A percentile compares a stretch with the other conserved stretches of the same genome.
These are phyloP conservation scores for Malurus alboscapulatus DNA, from an alignment of 2,113 vertebrate genomes.

Conservation along the genomic window DNA sequence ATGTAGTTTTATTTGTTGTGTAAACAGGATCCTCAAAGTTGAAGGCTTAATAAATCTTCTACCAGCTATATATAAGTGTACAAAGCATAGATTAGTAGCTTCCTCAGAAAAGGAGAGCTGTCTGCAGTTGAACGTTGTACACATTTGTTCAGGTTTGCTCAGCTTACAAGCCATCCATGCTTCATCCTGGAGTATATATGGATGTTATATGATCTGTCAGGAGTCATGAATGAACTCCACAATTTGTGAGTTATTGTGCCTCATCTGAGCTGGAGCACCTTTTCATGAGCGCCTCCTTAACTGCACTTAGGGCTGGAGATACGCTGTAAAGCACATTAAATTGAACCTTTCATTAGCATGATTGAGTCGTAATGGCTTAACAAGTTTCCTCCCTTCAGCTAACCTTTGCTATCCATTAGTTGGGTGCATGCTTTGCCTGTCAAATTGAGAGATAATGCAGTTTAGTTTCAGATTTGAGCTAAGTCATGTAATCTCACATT, in stretches of 20 bases:
- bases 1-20: not conserved
- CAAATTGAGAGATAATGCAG: slow-evolving; percentile 11
- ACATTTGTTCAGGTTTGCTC: not conserved
- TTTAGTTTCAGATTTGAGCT: slow-evolving; percentile 8
- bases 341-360: slow-evolving; percentile 38
- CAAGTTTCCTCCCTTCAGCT: slow-evolving; percentile 38
- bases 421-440: not conserved
- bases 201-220: not conserved
- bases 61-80: not conserved
- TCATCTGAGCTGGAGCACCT: not conserved
- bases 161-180: not conserved
- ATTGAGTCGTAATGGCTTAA: slow-evolving; percentile 38
- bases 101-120: not conserved
- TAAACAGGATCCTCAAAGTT: not conserved
- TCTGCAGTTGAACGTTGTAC: not conserved
- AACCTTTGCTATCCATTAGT: slow-evolving; percentile 38
- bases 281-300: not conserved
- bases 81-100: not conserved
- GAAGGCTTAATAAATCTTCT: not conserved
- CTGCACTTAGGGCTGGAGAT: not conserved
- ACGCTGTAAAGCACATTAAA: not conserved
- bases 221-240: not conserved
- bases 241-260: not conserved
- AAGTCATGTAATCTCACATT: not conserved
- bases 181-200: not conserved